These are phyloP conservation scores for Tenthredo distinguenda DNA, from an alignment of 2,888 invertebrate species.

Conservation along the genomic window DNA sequence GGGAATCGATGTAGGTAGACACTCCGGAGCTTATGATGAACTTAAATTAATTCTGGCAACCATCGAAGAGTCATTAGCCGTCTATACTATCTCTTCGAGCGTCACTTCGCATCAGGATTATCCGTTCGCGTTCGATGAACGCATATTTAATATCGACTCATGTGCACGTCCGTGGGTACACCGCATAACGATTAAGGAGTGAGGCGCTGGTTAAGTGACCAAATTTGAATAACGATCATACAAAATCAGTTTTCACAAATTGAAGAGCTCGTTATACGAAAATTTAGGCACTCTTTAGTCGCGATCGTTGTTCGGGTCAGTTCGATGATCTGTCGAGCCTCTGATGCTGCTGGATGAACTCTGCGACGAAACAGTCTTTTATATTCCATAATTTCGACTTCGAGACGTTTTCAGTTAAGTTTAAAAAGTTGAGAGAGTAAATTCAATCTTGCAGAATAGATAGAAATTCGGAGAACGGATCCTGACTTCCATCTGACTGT, in stretches of 20 bases:
- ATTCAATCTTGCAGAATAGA: background rate
- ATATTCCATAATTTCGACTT: background rate
- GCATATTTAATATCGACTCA: background rate
- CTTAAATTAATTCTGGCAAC: slow-evolving; percentile 35
- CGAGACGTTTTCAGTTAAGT: background rate
- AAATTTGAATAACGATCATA: background rate
- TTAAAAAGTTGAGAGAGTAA: background rate
- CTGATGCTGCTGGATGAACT: background rate
- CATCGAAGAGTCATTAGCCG: slow-evolving; percentile 32
- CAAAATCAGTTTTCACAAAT: background rate
- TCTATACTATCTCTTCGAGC: background rate
- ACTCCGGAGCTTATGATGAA: slow-evolving; percentile 26
- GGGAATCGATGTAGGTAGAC: background rate
- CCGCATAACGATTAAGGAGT: background rate
- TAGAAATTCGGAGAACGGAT: background rate
- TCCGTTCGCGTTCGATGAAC: background rate
- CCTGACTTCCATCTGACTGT: background rate
- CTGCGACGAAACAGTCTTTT: background rate
- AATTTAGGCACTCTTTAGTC: background rate
- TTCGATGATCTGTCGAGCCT: background rate
- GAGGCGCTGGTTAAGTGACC: background rate
- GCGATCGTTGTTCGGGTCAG: background rate
- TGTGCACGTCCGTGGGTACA: background rate
- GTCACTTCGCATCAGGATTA: slow-evolving; percentile 23
- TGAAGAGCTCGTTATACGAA: background rate